A percentile compares a stretch with the other conserved stretches of the same genome.
These are phyloP conservation scores for Mobula birostris DNA, from an alignment of 2,113 vertebrate genomes.

Conservation along the genomic window DNA sequence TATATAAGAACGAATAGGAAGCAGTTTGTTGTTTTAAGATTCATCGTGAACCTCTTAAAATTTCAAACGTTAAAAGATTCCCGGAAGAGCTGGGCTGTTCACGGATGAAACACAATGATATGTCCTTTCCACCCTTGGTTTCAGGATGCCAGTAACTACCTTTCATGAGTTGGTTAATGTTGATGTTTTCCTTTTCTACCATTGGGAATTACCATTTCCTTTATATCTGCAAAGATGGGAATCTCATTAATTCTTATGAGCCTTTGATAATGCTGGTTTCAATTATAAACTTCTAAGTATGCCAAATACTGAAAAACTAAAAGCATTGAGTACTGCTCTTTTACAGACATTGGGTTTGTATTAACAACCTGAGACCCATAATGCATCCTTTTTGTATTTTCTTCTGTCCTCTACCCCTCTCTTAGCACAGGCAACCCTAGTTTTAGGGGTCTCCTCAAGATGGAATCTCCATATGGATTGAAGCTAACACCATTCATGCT, in stretches of 20 bases:
- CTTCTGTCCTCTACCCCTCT: too few species aligned
- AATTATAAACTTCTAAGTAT: background rate
- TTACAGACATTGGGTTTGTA: background rate
- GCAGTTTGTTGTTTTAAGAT: background rate
- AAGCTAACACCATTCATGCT: background rate
- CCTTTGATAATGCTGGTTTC: background rate
- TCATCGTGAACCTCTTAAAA: background rate
- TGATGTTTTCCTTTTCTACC: background rate
- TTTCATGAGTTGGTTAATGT: background rate
- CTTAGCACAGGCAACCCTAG: too few species aligned
- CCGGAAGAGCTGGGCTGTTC: background rate
- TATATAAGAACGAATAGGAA: background rate
- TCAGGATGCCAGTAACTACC: background rate
- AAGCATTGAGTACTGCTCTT: background rate
- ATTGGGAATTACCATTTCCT: background rate
- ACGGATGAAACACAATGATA: background rate
- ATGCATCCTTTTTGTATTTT: too few species aligned
- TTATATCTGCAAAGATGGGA: too few species aligned
- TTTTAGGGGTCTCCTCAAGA: too few species aligned
- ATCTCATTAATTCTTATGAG: background rate
- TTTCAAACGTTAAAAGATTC: background rate
- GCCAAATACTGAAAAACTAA: background rate
- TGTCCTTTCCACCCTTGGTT: background rate
- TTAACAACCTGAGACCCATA: too few species aligned
- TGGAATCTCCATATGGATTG: too few species aligned